Evolutionary conservation across 2,797 vertebrate genomes (phyloP).

Genomic region (Onychomys arenicola): DNA sequence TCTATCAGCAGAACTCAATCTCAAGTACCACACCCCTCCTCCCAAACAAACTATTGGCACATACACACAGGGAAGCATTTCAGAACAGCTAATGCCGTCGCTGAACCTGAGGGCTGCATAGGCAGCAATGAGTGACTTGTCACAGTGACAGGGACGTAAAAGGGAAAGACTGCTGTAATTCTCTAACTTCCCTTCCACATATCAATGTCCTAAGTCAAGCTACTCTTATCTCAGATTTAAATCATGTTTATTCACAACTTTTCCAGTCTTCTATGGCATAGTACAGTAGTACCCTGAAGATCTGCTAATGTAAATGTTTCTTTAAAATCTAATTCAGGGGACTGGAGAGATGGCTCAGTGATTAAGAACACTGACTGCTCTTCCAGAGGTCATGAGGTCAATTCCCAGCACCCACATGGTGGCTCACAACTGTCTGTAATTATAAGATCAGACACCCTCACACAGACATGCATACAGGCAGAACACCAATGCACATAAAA

Average conservation of each 20-base stretch:
- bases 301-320: conserved; percentile 56
- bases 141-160: background rate
- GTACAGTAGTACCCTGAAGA: conserved; percentile 38
- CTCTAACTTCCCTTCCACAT: conserved; percentile 43
- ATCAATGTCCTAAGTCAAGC: background rate
- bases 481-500: no score
- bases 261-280: conserved; percentile 33
- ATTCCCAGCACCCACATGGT: no score
- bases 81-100: background rate
- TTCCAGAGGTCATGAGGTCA: no score
- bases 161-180: conserved; percentile 34
- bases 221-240: conserved; percentile 52
- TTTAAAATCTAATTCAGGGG: conserved; percentile 42
- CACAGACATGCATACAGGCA: no score
- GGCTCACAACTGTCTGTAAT: no score
- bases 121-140: conserved; percentile 27
- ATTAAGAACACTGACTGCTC: no score
- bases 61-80: background rate
- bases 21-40: background rate
- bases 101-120: background rate
- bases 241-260: conserved; percentile 56
- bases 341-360: no score
- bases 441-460: no score
- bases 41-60: background rate
- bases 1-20: background rate